A percentile compares a stretch with the other conserved stretches of the same genome.
These are phyloP conservation scores for Pteria penguin DNA, from an alignment of 2,888 invertebrate species.

Conservation along the genomic window DNA sequence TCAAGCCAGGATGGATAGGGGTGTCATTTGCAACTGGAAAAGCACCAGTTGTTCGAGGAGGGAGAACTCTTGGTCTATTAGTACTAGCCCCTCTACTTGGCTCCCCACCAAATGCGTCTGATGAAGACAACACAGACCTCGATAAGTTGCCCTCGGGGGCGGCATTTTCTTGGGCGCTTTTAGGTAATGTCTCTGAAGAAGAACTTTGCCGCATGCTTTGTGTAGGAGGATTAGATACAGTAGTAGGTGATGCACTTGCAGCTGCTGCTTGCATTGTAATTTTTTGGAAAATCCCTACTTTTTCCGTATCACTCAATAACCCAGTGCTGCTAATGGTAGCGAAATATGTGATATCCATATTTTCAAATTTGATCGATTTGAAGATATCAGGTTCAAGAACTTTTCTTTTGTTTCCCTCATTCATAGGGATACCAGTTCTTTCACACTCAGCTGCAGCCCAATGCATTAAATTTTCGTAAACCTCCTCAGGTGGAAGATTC, in stretches of 20 bases:
- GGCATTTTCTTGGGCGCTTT: background rate
- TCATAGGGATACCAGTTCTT: background rate
- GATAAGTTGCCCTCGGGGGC: background rate
- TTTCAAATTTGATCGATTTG: conserved; percentile 17
- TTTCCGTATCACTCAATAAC: background rate
- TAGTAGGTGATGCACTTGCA: background rate
- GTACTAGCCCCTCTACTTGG: background rate
- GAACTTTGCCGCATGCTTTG: background rate
- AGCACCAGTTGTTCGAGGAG: background rate
- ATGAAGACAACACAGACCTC: background rate
- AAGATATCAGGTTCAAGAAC: conserved; percentile 2
- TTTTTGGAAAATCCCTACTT: background rate
- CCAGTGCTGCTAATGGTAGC: background rate
- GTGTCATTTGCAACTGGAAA: background rate
- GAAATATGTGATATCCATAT: conserved; percentile 25
- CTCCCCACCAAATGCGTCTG: background rate
- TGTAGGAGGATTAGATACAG: background rate
- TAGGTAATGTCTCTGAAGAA: background rate
- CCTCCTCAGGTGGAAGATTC: conserved; percentile 23
- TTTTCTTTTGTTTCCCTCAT: conserved; percentile 14
- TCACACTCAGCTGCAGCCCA: conserved; percentile 23
- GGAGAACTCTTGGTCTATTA: background rate
- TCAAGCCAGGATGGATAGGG: background rate
- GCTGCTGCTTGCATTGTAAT: background rate
- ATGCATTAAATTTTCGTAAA: conserved; percentile 17